Percentiles rank a stretch among this genome's conserved stretches.
These are phyloP conservation scores for Celastrina argiolus DNA, from an alignment of 2,888 invertebrate species.

Conservation along the genomic window DNA sequence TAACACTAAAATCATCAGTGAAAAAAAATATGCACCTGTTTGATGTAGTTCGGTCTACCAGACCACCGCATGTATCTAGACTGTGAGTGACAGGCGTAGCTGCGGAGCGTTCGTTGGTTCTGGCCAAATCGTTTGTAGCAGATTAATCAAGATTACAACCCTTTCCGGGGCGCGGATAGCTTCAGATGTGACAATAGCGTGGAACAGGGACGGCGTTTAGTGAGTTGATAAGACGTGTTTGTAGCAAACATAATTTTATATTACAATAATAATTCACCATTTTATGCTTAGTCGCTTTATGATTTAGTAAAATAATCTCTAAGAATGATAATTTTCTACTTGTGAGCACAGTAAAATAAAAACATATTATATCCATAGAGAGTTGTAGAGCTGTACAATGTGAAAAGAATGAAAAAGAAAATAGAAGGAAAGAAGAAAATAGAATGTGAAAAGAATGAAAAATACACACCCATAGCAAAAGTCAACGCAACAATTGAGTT, in stretches of 20 bases:
- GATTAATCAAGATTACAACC: slow-evolving; percentile 75
- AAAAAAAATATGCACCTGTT: neutral
- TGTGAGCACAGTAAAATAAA: no score
- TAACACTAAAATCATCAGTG: no score
- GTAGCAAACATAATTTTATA: neutral
- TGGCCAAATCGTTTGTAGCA: slow-evolving; percentile 57
- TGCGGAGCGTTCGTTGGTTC: slow-evolving; percentile 1
- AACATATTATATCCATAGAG: no score
- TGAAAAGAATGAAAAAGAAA: no score
- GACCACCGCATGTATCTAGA: neutral
- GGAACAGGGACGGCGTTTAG: slow-evolving; percentile 28
- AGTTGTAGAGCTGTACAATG: no score
- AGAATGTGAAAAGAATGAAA: neutral
- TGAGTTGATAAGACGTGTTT: neutral
- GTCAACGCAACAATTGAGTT: slow-evolving; percentile 3
- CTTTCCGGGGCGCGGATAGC: slow-evolving; percentile 60
- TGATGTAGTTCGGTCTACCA: neutral
- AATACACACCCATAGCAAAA: neutral
- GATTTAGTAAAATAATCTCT: no score
- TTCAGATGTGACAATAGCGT: slow-evolving; percentile 64
- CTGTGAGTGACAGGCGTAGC: slow-evolving; percentile 15
- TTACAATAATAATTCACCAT: no score
- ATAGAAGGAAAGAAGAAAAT: no score
- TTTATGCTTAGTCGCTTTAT: no score
- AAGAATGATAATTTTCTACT: no score